These are phyloP conservation scores for Protaetia brevitarsis DNA, from an alignment of 1,140 invertebrate species.

Conservation along the genomic window DNA sequence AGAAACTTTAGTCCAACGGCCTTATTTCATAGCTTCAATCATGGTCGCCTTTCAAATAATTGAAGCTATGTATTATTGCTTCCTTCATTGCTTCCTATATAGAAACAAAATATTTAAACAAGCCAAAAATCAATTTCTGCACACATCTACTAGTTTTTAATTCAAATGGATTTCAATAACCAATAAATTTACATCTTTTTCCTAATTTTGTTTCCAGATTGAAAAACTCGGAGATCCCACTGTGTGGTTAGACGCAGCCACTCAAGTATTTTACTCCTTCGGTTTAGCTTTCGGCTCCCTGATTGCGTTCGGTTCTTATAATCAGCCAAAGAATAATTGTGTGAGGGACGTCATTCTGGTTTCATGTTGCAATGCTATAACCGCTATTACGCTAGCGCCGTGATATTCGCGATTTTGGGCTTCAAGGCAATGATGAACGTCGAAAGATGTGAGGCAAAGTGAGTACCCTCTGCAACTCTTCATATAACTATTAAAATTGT, in stretches of 20 bases:
- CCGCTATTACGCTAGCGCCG: slow-evolving; percentile 90
- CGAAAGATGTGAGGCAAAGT: slow-evolving; percentile 74
- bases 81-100: no score
- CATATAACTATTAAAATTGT: no score
- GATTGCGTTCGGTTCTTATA: slow-evolving; percentile 89
- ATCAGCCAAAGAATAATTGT: slow-evolving; percentile 86
- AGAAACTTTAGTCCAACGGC: no score
- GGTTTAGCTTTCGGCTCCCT: slow-evolving; percentile 89
- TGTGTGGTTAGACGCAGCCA: slow-evolving; percentile 92
- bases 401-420: slow-evolving; percentile 85
- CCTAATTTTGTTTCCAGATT: slow-evolving; percentile 53
- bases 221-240: slow-evolving; percentile 75
- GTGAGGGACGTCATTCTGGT: slow-evolving; percentile 86
- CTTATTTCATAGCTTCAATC: no score
- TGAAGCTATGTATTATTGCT: no score
- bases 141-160: no score
- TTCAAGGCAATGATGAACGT: slow-evolving; percentile 83
- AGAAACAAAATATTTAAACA: no score
- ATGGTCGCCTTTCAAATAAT: no score
- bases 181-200: no score
- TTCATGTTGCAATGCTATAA: slow-evolving; percentile 85
- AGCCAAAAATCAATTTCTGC: no score
- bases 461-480: no score
- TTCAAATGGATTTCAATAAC: no score
- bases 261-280: slow-evolving; percentile 94